phyloP scores from a whole-genome alignment of 1,140 invertebrate genomes.

The Brachionus koreanus region DNA sequence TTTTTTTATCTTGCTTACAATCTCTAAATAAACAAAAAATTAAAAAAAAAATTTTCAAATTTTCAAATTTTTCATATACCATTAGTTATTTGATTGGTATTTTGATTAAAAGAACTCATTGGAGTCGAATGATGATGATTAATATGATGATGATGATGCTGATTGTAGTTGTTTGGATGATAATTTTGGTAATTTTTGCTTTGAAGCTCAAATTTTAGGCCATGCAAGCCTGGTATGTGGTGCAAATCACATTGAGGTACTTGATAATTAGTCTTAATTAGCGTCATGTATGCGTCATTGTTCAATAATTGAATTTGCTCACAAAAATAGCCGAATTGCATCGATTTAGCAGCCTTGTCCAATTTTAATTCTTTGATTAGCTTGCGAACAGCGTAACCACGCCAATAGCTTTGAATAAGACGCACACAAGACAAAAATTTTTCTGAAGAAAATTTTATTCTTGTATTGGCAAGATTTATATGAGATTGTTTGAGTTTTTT shows the following conservation, averaged over 20 bases:
- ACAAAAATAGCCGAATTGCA: slow-evolving; percentile 39
- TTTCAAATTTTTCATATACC: too few relatives aligned
- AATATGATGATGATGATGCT: not conserved
- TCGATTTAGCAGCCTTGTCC: not conserved
- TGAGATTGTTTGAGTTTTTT: slow-evolving; percentile 17
- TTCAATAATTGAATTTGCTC: slow-evolving; percentile 19
- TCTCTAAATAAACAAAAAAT: slow-evolving; percentile 14
- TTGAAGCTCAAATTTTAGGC: not conserved
- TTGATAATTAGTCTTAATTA: slow-evolving; percentile 40
- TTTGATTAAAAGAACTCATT: not conserved
- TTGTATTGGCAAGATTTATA: not conserved
- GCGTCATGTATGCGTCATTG: not conserved
- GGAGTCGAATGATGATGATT: not conserved
- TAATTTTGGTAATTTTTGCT: not conserved
- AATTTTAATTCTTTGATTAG: slow-evolving; percentile 16
- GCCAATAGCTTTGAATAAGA: slow-evolving; percentile 38
- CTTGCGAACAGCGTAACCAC: not conserved
- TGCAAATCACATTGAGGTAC: not conserved
- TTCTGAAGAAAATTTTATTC: not conserved
- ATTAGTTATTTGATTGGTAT: slow-evolving; percentile 15
- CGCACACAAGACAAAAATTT: not conserved
- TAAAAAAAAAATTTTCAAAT: too few relatives aligned
- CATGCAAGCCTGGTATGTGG: not conserved
- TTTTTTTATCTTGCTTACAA: slow-evolving; percentile 41
- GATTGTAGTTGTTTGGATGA: not conserved